A percentile compares a stretch with the other conserved stretches of the same genome.
These are phyloP conservation scores for Pyralis farinalis DNA, from an alignment of 2,888 invertebrate species.

Conservation along the genomic window DNA sequence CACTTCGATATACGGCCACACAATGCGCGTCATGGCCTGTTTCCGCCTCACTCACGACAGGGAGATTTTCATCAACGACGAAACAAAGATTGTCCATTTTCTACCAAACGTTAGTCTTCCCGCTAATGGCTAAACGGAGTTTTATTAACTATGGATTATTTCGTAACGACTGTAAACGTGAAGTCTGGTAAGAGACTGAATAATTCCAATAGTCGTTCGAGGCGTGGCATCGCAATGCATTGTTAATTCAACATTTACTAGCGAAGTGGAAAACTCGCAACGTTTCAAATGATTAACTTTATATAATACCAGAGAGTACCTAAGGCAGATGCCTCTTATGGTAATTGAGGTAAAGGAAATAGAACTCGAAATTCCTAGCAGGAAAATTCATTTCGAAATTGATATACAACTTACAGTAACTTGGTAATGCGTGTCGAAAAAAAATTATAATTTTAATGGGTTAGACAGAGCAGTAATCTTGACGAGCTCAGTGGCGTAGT, in stretches of 20 bases:
- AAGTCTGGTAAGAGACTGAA: constrained; percentile 25
- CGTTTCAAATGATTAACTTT: constrained; percentile 9
- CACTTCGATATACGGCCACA: constrained; percentile 29
- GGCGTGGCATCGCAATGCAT: constrained; percentile 35
- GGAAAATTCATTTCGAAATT: too few species aligned
- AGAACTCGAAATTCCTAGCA: too few species aligned
- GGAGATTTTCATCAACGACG: constrained; percentile 40
- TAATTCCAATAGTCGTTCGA: constrained; percentile 18
- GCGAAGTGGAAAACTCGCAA: constrained; percentile 35
- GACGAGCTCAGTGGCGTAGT: too few species aligned
- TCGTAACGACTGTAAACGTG: constrained; percentile 6
- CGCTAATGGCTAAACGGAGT: neutral
- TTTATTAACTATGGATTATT: neutral
- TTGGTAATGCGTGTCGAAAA: too few species aligned
- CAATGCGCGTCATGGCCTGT: constrained; percentile 17
- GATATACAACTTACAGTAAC: too few species aligned
- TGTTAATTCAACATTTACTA: constrained; percentile 40
- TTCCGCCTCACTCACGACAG: constrained; percentile 25
- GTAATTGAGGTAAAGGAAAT: too few species aligned
- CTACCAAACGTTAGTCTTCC: neutral
- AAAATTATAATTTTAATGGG: too few species aligned
- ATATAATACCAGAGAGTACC: neutral
- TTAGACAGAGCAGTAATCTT: too few species aligned
- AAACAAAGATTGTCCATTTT: constrained; percentile 65
- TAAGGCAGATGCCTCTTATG: too few species aligned